These are phyloP conservation scores for Actinia tenebrosa DNA, from an alignment of 64 coral and sea anemone genomes.

Conservation along the genomic window DNA sequence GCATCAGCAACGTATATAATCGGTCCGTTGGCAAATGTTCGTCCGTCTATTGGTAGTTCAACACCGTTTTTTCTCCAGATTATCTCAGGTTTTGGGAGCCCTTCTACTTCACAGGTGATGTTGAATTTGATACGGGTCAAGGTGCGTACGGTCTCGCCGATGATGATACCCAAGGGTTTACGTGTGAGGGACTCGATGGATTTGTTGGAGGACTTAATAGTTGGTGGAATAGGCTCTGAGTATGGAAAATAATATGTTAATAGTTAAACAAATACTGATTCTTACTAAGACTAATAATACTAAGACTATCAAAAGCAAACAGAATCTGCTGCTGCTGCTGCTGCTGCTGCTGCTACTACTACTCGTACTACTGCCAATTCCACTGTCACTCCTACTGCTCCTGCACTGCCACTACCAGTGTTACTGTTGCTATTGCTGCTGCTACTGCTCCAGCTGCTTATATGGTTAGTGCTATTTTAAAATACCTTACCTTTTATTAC, in stretches of 20 bases:
- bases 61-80: constrained; percentile 48
- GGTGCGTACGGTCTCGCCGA: constrained; percentile 9
- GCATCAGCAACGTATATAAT: constrained; percentile 14
- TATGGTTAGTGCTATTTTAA: neutral
- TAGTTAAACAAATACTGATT: neutral
- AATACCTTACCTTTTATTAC: constrained; percentile 24
- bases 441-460: neutral
- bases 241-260: neutral
- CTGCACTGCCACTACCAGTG: neutral
- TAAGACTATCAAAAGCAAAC: too few relatives aligned
- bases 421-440: neutral
- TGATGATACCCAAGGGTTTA: constrained; percentile 8
- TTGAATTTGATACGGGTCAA: constrained; percentile 30
- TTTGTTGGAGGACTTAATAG: constrained; percentile 13
- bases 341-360: neutral
- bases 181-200: constrained; percentile 1
- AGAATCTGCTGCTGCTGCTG: neutral
- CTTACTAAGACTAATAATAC: too few relatives aligned
- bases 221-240: constrained; percentile 13
- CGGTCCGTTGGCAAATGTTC: neutral
- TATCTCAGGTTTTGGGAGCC: constrained; percentile 39
- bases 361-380: too few relatives aligned
- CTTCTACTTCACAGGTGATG: constrained; percentile 23
- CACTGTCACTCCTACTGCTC: neutral
- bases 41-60: constrained; percentile 18